A percentile compares a stretch with the other conserved stretches of the same genome.
Evolutionary conservation across 2,113 vertebrate genomes (phyloP).

Genomic region (Melanerpes formicivorus): DNA sequence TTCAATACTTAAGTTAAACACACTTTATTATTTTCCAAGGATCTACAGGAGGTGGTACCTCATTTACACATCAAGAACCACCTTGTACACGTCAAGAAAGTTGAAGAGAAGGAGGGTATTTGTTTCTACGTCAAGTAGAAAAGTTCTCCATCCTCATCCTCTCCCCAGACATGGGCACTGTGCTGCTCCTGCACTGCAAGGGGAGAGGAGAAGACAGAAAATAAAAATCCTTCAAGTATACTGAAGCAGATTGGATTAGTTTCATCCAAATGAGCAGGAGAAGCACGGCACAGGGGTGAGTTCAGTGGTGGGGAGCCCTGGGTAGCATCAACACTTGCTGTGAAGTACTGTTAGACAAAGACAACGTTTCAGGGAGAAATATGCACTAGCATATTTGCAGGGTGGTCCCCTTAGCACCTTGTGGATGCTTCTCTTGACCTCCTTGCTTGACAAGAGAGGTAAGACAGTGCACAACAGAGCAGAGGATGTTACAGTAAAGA

Average conservation of each 20-base stretch:
- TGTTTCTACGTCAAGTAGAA: background rate
- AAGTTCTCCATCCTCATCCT: background rate
- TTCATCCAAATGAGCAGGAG: background rate
- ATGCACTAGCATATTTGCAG: background rate
- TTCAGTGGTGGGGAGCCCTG: rapidly evolving
- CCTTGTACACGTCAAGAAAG: background rate
- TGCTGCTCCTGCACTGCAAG: background rate
- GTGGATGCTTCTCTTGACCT: background rate
- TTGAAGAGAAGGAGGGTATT: background rate
- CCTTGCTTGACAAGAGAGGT: background rate
- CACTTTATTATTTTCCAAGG: background rate
- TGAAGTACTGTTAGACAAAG: background rate
- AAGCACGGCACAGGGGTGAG: background rate
- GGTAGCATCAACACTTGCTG: background rate
- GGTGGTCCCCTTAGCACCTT: background rate
- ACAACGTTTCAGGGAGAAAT: background rate
- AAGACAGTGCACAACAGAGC: background rate
- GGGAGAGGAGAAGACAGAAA: background rate
- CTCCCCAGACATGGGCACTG: background rate
- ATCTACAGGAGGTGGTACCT: background rate
- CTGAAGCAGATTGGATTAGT: background rate
- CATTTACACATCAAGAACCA: background rate
- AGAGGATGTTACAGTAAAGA: background rate
- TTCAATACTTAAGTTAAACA: background rate
- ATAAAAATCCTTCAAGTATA: background rate